These are phyloP conservation scores for Limnephilus marmoratus DNA, from an alignment of 2,888 invertebrate species.

Conservation along the genomic window DNA sequence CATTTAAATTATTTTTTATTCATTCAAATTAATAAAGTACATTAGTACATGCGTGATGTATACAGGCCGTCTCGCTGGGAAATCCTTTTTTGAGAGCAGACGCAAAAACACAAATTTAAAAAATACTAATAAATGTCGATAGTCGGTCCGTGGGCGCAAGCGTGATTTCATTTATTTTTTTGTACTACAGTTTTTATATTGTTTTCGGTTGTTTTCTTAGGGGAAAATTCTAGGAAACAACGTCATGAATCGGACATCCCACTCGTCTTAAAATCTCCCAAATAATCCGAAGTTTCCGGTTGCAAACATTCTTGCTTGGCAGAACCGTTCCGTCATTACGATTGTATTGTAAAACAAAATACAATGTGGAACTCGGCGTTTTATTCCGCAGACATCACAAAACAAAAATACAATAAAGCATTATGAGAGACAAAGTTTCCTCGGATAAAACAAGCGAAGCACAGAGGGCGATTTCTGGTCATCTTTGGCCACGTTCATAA, in stretches of 20 bases:
- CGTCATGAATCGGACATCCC: neutral
- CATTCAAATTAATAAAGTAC: no score
- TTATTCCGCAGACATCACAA: neutral
- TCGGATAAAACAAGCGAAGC: neutral
- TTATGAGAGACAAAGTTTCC: slow-evolving; percentile 3
- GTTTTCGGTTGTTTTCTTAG: neutral
- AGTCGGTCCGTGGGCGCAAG: no score
- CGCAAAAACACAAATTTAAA: no score
- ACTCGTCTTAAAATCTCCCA: neutral
- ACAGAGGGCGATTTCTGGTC: neutral
- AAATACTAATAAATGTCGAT: no score
- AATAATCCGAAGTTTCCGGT: neutral
- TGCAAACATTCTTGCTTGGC: neutral
- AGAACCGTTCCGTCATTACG: neutral
- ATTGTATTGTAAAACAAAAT: neutral
- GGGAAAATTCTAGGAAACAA: neutral
- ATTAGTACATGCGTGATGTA: no score
- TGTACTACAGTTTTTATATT: neutral
- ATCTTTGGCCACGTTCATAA: no score
- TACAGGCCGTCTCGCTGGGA: no score
- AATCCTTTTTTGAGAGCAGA: no score
- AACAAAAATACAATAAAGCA: slow-evolving; percentile 4
- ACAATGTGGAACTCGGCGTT: slow-evolving; percentile 10
- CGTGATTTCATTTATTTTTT: no score
- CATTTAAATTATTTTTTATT: no score